Evolutionary conservation across 2,797 vertebrate genomes (phyloP), one percentile per base, ranked within the genome.

Genomic region (Micropoecilia bifurca): DNA sequence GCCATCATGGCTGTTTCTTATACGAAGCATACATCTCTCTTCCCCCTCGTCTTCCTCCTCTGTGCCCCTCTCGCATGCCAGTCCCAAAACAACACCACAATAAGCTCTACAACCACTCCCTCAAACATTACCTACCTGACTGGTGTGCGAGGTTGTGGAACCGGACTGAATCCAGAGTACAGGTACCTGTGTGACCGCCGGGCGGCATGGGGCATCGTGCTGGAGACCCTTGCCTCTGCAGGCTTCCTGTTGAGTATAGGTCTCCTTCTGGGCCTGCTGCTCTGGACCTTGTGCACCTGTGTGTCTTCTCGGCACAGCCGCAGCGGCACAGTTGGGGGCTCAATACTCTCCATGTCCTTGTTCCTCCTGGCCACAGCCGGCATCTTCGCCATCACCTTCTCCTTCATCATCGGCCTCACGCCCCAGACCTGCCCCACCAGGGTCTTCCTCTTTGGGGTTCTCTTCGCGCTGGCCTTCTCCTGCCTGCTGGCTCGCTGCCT

Each of bases 381-480:
- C 1, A 25, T 98, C 90, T 98, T 99, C 0, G 96, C 96, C 81
- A 91, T 97, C 80, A 96, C 97, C 50, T 99, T 99, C 71, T 93
- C 97, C 88, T 98, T 98, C 90, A 95, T 99, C 90, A 92, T 98
- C 88, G 81, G 46, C 1, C 93, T 93, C 16, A 97, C 96, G 0
- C 43, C 89, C 0, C 90, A 57, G 82, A 98, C 96, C 0, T 97
- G 96, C 78, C 97, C 97, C 46, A 96, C 96, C 0, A 96, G 98
- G 68, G 88, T 98, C 90, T 98, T 99, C 91, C 95, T 98, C 1
- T 99, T 99, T 12, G 94, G 96, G 0, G 93, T 98, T 75, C 84
- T 97, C 77, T 98, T 98, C 76, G 93, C 97, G 3, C 79, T 98
- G 82, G 97, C 96, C 76, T 98, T 98, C 89, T 96, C 97, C 7